Evolutionary conservation across 2,113 vertebrate genomes (phyloP).

Genomic region (Hippocampus abdominalis): DNA sequence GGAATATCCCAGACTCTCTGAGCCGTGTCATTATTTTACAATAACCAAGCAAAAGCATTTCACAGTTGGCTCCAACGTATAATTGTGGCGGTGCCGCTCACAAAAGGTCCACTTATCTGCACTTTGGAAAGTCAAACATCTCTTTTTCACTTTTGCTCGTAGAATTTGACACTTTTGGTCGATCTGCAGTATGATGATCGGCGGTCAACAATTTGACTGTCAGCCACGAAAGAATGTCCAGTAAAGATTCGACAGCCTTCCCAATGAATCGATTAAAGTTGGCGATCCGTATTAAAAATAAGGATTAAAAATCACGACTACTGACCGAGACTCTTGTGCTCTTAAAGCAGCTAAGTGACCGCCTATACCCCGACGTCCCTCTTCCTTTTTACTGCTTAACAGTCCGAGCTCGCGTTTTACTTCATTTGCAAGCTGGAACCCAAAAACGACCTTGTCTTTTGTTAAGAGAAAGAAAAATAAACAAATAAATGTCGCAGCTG

Average conservation of each 20-base stretch:
- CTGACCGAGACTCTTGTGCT: too few species aligned
- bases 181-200: background rate
- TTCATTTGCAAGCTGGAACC: background rate
- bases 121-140: background rate
- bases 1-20: background rate
- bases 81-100: background rate
- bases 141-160: background rate
- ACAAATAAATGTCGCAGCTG: slow-evolving; percentile 16
- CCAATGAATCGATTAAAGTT: too few species aligned
- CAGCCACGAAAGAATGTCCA: background rate
- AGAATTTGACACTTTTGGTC: background rate
- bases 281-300: too few species aligned
- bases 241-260: background rate
- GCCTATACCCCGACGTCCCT: background rate
- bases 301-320: too few species aligned
- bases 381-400: background rate
- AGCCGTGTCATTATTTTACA: slow-evolving; percentile 15
- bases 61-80: background rate
- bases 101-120: background rate
- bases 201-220: background rate
- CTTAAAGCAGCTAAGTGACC: background rate
- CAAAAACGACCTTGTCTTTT: slow-evolving; percentile 22
- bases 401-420: background rate
- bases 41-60: slow-evolving; percentile 2
- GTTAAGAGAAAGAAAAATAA: background rate